phyloP scores from a whole-genome alignment of 2,888 invertebrate species.

The Troides helena region DNA sequence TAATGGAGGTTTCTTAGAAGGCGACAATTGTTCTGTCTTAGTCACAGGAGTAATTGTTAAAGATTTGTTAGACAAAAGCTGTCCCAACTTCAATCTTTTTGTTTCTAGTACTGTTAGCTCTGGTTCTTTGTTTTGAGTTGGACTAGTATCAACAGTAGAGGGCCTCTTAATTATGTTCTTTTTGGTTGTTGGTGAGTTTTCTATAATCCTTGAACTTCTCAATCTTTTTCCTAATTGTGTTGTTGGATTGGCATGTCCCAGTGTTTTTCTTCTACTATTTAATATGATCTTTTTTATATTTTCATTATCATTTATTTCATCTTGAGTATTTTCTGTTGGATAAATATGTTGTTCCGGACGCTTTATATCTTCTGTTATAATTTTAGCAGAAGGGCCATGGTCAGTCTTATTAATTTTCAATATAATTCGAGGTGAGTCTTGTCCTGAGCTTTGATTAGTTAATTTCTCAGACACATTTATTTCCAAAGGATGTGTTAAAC shows the following conservation, averaged over 20 bases:
- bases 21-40: conserved; percentile 48
- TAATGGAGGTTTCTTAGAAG: conserved; percentile 48
- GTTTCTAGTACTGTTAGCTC: conserved; percentile 62
- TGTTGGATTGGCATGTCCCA: conserved; percentile 47
- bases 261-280: conserved; percentile 60
- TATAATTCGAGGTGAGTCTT: conserved; percentile 81
- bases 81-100: conserved; percentile 70
- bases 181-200: conserved; percentile 50
- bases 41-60: conserved; percentile 62
- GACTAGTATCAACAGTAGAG: conserved; percentile 49
- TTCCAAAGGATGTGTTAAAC: conserved; percentile 71
- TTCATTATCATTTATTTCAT: conserved; percentile 52
- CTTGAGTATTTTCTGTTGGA: conserved; percentile 53
- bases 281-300: conserved; percentile 52
- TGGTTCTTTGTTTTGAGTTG: conserved; percentile 54
- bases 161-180: conserved; percentile 58
- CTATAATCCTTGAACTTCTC: conserved; percentile 68
- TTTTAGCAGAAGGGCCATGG: conserved; percentile 74
- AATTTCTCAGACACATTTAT: conserved; percentile 67
- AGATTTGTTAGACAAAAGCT: conserved; percentile 66
- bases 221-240: conserved; percentile 65
- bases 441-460: conserved; percentile 64
- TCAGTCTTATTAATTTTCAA: conserved; percentile 84
- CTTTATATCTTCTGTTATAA: conserved; percentile 68
- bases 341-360: conserved; percentile 50